Evolutionary conservation across 2,797 vertebrate genomes (phyloP).

Genomic region (Spinus pinus): DNA sequence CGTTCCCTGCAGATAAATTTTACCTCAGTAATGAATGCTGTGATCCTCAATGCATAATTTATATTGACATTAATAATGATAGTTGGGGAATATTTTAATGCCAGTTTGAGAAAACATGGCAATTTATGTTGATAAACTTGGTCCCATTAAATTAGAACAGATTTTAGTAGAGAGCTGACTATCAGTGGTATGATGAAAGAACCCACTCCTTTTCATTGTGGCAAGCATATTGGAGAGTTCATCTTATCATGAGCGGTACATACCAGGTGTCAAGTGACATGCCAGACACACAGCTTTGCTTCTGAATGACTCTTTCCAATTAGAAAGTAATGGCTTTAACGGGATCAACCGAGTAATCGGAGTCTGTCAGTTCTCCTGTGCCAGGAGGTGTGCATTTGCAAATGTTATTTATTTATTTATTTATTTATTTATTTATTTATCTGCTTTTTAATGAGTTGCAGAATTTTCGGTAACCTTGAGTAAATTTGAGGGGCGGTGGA

Average conservation of each 20-base stretch:
- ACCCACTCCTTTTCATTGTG: constrained; percentile 4
- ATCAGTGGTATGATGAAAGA: constrained; percentile 5
- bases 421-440: constrained; percentile 38
- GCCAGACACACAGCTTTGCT: constrained; percentile 44
- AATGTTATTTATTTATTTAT: constrained; percentile 36
- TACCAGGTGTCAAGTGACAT: constrained; percentile 49
- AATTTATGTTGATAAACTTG: constrained; percentile 11
- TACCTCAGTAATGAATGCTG: constrained; percentile 3
- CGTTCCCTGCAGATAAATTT: not conserved
- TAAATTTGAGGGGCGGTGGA: not conserved
- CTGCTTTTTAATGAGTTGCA: not conserved
- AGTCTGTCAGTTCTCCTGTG: constrained; percentile 1
- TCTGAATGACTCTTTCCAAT: constrained; percentile 48
- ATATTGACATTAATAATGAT: constrained; percentile 49
- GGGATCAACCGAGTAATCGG: not conserved
- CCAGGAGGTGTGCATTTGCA: constrained; percentile 12
- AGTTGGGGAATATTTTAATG: constrained; percentile 37
- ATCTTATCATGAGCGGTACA: not conserved
- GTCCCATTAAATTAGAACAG: constrained; percentile 26
- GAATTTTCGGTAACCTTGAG: not conserved
- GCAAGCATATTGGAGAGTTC: constrained; percentile 7
- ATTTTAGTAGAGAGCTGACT: not conserved
- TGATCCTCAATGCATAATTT: constrained; percentile 59
- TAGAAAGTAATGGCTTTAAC: constrained; percentile 39
- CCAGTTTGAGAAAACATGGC: constrained; percentile 44